A percentile compares a stretch with the other conserved stretches of the same genome.
Conservation (phyloP, 1,140 invertebrate genomes). For the silkworm (Bombyx mori) region DNA sequence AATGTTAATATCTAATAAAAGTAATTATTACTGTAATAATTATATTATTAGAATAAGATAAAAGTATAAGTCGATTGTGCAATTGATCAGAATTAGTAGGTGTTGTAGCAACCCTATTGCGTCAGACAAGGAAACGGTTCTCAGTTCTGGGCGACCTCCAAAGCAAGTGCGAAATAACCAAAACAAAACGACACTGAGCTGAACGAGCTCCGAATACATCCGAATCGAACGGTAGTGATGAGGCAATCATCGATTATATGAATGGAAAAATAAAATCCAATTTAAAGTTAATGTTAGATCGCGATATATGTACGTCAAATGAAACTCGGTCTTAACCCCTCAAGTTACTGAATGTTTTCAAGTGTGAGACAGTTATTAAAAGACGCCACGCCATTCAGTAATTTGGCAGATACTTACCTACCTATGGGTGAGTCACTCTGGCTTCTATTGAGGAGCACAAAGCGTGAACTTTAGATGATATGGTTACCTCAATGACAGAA, state of each 20-base stretch:
- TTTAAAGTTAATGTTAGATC: conserved; percentile 29
- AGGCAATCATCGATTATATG: conserved; percentile 45
- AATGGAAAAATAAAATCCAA: conserved; percentile 50
- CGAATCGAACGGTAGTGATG: conserved; percentile 42
- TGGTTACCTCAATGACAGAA: conserved; percentile 3
- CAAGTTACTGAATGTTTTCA: conserved; percentile 10
- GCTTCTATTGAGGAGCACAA: conserved; percentile 31
- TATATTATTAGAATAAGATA: no score
- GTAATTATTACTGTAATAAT: no score
- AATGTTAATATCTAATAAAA: no score
- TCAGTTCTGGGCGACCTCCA: conserved; percentile 24
- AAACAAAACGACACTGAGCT: conserved; percentile 29
- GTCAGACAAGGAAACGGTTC: conserved; percentile 12
- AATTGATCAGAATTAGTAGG: no score
- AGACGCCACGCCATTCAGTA: conserved; percentile 24
- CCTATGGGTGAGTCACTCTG: conserved; percentile 37
- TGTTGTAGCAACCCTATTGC: conserved; percentile 7
- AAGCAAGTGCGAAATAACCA: conserved; percentile 26
- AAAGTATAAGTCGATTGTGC: no score
- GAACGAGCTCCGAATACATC: conserved; percentile 21
- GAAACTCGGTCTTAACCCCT: conserved; percentile 12
- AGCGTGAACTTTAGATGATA: conserved; percentile 24
- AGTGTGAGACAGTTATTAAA: neutral
- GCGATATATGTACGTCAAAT: conserved; percentile 7
- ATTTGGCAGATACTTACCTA: conserved; percentile 23